Evolutionary conservation across 2,113 vertebrate genomes (phyloP), one percentile per base, ranked within the genome.

Genomic region (Ranitomeya variabilis): DNA sequence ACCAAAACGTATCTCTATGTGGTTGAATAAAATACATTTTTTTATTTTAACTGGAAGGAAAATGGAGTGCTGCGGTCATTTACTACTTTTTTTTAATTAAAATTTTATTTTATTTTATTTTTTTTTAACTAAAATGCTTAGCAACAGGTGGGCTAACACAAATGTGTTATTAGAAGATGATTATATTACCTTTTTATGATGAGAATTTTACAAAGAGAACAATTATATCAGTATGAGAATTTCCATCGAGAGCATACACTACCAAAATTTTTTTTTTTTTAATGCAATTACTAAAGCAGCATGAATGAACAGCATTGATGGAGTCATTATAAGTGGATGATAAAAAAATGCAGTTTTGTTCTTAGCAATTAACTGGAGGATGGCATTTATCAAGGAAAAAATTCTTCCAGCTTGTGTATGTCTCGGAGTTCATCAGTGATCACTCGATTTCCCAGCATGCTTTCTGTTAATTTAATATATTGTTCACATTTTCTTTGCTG

Each of bases 261-360:
- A 31, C 79, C n/a, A 45, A 45, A 54, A 52, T 18, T 14, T n/a
- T n/a, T 18, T 54, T 54, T 66, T 52, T 64, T 52, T 26, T 19
- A 23, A 10, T 52, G 64, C 54, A 83, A 83, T 83, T 83, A 69
- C n/a, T 7, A 54, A n/a, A 83, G 45, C 81, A 67, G n/a, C 64
- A 13, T 84, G 82, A 84, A 84, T 54, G 55, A 55, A 31, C 23
- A 8, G 19, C n/a, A 10, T 54, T 54, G 62, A 83, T 14, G 60
- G 45, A 26, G 51, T 69, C 45, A 84, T 71, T 71, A 55, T 55
- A 8, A 13, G 45, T 26, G 64, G 66, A 15, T 26, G n/a, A 66
- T 54, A 71, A 62, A 84, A 62, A 84, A 18, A 18, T 2, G 18
- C 45, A 55, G 45, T 54, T 55, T 55, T 71, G 6, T 52, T 67